Percentiles rank a stretch among this genome's conserved stretches.
These are phyloP conservation scores for Brachionus paranguensis DNA, from an alignment of 1,140 invertebrate species.

Conservation along the genomic window DNA sequence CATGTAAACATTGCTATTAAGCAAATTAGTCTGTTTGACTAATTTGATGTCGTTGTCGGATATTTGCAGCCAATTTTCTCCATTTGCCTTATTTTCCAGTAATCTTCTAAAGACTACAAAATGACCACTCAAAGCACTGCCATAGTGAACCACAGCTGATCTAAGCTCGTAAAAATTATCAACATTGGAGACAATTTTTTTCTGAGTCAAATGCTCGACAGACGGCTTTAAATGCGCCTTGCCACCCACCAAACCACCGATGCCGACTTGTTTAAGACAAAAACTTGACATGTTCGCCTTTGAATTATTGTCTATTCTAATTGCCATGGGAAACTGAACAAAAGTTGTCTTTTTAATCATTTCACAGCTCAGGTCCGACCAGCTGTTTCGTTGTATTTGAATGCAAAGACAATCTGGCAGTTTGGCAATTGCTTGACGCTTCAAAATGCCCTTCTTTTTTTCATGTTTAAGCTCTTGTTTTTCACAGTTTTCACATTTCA, in stretches of 20 bases:
- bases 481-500: conserved; percentile 39
- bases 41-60: conserved; percentile 33
- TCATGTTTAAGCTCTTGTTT: background rate
- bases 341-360: conserved; percentile 36
- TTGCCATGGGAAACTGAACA: conserved; percentile 31
- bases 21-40: background rate
- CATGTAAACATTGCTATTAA: conserved; percentile 40
- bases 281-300: background rate
- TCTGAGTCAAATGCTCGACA: background rate
- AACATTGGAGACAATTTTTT: background rate
- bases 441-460: background rate
- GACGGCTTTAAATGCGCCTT: background rate
- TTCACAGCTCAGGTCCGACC: conserved; percentile 23
- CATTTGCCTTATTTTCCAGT: background rate
- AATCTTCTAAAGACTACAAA: background rate
- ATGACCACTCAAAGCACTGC: conserved; percentile 18
- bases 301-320: conserved; percentile 34
- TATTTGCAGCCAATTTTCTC: conserved; percentile 28
- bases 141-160: conserved; percentile 32
- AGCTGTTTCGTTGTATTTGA: conserved; percentile 34
- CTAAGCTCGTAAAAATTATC: conserved; percentile 29
- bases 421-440: conserved; percentile 27
- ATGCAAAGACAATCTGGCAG: conserved; percentile 32
- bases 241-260: conserved; percentile 14
- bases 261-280: conserved; percentile 21